phyloP scores from a whole-genome alignment of 2,113 vertebrate genomes.

The Ochotona princeps region DNA sequence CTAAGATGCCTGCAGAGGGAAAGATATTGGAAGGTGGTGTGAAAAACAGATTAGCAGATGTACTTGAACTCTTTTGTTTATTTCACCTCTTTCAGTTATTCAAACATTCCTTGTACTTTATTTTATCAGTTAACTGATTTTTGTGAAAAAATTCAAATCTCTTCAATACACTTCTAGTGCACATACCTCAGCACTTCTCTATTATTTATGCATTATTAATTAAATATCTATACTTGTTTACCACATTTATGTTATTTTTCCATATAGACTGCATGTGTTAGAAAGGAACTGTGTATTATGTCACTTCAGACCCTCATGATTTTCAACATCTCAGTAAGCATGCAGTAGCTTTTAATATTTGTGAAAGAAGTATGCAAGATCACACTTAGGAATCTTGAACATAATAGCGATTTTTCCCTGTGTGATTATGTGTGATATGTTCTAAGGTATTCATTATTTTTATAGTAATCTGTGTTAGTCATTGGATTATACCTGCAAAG shows the following conservation, averaged over 20 bases:
- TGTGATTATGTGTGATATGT: not conserved
- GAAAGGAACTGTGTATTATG: not conserved
- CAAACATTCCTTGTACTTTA: not conserved
- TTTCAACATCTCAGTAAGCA: not conserved
- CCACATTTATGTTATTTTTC: not conserved
- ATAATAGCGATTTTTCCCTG: slow-evolving; percentile 15
- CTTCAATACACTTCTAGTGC: not conserved
- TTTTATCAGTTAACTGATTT: slow-evolving; percentile 31
- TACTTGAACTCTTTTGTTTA: not conserved
- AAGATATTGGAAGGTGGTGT: not conserved
- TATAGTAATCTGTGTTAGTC: not conserved
- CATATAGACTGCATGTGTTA: slow-evolving; percentile 13
- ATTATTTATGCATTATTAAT: not conserved
- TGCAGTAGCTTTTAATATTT: not conserved
- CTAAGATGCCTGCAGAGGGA: not conserved
- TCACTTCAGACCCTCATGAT: not conserved
- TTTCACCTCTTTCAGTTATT: not conserved
- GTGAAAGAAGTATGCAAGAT: not conserved
- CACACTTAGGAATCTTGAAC: not conserved
- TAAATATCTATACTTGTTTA: not conserved
- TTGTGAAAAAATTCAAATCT: not conserved
- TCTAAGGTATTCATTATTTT: not conserved
- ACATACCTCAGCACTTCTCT: not conserved
- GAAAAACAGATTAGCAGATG: not conserved
- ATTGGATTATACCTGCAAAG: not conserved